Percentiles rank a stretch among this genome's conserved stretches.
phyloP scores from a whole-genome alignment of 1,140 invertebrate genomes.

The Lepidurus arcticus region DNA sequence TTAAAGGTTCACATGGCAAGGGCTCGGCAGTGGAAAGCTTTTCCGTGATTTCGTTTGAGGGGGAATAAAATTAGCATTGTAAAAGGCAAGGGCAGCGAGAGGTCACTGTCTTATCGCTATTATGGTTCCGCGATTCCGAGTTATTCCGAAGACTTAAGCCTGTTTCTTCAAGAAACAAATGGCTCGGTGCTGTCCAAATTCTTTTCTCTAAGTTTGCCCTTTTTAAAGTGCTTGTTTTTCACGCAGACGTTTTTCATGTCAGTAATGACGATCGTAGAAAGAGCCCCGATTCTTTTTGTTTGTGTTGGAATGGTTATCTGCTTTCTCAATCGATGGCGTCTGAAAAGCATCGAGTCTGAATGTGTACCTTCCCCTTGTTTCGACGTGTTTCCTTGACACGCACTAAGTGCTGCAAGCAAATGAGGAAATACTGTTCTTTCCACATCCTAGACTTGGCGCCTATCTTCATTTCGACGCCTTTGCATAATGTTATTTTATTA shows the following conservation, averaged over 20 bases:
- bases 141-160: background rate
- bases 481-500: slow-evolving; percentile 11
- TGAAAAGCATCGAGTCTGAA: background rate
- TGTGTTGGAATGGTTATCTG: background rate
- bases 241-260: background rate
- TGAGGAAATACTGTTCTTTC: background rate
- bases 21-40: background rate
- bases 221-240: background rate
- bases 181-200: background rate
- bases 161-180: background rate
- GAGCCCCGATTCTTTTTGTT: background rate
- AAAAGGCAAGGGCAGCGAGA: background rate
- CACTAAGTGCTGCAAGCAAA: slow-evolving; percentile 24
- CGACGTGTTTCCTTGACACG: background rate
- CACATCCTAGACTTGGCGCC: background rate
- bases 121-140: background rate
- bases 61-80: slow-evolving; percentile 1
- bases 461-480: background rate
- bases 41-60: background rate
- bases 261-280: background rate
- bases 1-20: background rate
- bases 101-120: background rate
- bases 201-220: background rate
- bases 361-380: slow-evolving; percentile 10
- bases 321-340: background rate